phyloP scores from a whole-genome alignment of 2,113 vertebrate genomes.

The Eupsittula cactorum region DNA sequence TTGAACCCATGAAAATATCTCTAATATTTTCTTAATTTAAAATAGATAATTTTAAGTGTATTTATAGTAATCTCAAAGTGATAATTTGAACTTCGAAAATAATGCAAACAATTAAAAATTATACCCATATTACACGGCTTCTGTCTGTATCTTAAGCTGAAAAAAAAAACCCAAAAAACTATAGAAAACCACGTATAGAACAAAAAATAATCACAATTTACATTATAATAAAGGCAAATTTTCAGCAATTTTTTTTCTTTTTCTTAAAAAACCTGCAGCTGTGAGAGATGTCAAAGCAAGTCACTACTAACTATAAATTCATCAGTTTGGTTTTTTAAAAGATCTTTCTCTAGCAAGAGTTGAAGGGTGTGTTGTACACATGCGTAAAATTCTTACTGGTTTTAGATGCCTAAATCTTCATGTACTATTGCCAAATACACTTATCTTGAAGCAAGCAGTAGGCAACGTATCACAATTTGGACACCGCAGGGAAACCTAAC shows the following conservation, averaged over 20 bases:
- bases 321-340: constrained; percentile 77
- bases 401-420: constrained; percentile 72
- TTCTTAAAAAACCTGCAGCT: constrained; percentile 78
- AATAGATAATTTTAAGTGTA: constrained; percentile 86
- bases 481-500: constrained; percentile 78
- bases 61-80: constrained; percentile 85
- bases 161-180: constrained; percentile 74
- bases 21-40: constrained; percentile 86
- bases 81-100: constrained; percentile 84
- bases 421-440: constrained; percentile 81
- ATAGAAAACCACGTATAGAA: constrained; percentile 85
- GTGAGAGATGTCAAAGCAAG: constrained; percentile 82
- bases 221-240: constrained; percentile 86
- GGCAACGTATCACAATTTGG: constrained; percentile 83
- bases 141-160: constrained; percentile 80
- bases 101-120: constrained; percentile 87
- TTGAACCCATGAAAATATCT: constrained; percentile 86
- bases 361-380: constrained; percentile 80
- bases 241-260: constrained; percentile 57
- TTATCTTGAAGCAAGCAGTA: constrained; percentile 83
- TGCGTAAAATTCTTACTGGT: constrained; percentile 75
- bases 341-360: constrained; percentile 74
- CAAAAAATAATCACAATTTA: constrained; percentile 83
- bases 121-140: constrained; percentile 89
- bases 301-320: constrained; percentile 82